These are phyloP conservation scores for Selene dorsalis DNA, from an alignment of 2,797 vertebrate genomes.

Conservation along the genomic window DNA sequence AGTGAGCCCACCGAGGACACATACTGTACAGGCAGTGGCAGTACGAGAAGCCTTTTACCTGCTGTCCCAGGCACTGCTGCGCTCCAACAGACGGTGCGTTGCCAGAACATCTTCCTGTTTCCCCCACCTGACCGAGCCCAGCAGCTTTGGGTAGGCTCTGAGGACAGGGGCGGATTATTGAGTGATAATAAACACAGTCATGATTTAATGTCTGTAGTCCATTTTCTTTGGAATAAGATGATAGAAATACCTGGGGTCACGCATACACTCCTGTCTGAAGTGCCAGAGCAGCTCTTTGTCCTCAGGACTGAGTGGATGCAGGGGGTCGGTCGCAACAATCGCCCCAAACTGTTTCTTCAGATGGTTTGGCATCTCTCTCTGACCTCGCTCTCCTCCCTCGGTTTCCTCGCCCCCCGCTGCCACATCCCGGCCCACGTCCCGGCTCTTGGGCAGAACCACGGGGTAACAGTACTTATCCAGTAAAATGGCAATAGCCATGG, in stretches of 20 bases:
- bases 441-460: slow-evolving; percentile 94
- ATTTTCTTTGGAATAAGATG: background rate
- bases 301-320: slow-evolving; percentile 95
- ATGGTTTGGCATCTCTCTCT: slow-evolving; percentile 97
- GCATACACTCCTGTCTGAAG: slow-evolving; percentile 95
- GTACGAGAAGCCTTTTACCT: slow-evolving; percentile 67
- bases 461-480: slow-evolving; percentile 98
- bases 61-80: slow-evolving; percentile 91
- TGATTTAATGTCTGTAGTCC: fast-evolving
- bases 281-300: slow-evolving; percentile 99
- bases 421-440: slow-evolving; percentile 71
- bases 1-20: background rate
- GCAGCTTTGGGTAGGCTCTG: slow-evolving; percentile 95
- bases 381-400: slow-evolving; percentile 86
- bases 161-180: background rate
- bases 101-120: slow-evolving; percentile 93
- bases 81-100: slow-evolving; percentile 91
- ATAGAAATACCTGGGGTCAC: slow-evolving; percentile 85
- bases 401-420: slow-evolving; percentile 74
- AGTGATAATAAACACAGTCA: background rate
- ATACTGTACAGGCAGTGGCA: fast-evolving
- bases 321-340: slow-evolving; percentile 93
- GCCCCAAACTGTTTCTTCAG: slow-evolving; percentile 95
- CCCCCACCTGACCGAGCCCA: slow-evolving; percentile 96
- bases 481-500: slow-evolving; percentile 94